Conservation (phyloP, 2,113 vertebrate genomes). For the Cochlearius cochlearius region DNA sequence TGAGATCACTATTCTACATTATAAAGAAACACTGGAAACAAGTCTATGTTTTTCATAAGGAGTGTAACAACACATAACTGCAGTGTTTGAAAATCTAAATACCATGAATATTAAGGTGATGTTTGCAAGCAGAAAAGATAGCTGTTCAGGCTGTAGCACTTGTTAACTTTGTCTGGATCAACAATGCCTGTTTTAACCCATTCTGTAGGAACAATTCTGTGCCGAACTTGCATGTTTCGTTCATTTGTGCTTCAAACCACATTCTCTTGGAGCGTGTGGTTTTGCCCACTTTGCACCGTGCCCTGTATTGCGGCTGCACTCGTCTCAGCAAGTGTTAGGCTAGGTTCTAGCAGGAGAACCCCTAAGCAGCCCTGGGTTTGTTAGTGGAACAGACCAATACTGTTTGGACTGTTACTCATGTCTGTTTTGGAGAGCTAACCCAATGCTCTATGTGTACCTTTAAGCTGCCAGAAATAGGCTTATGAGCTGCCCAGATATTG, state of each 20-base stretch:
- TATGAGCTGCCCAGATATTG: neutral
- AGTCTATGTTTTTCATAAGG: neutral
- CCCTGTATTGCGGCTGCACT: neutral
- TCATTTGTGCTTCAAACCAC: neutral
- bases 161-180: neutral
- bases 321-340: fast-evolving
- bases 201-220: neutral
- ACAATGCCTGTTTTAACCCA: neutral
- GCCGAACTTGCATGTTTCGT: neutral
- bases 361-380: neutral
- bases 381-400: neutral
- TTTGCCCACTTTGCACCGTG: neutral
- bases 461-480: neutral
- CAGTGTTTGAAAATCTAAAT: neutral
- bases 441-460: neutral
- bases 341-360: neutral
- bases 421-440: neutral
- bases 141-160: neutral
- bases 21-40: neutral
- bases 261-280: neutral
- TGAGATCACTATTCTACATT: neutral
- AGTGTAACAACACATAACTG: neutral
- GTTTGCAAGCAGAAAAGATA: neutral
- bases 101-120: neutral
- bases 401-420: neutral